Conservation (phyloP, 2,888 invertebrate genomes). For the Polydesmus complanatus region DNA sequence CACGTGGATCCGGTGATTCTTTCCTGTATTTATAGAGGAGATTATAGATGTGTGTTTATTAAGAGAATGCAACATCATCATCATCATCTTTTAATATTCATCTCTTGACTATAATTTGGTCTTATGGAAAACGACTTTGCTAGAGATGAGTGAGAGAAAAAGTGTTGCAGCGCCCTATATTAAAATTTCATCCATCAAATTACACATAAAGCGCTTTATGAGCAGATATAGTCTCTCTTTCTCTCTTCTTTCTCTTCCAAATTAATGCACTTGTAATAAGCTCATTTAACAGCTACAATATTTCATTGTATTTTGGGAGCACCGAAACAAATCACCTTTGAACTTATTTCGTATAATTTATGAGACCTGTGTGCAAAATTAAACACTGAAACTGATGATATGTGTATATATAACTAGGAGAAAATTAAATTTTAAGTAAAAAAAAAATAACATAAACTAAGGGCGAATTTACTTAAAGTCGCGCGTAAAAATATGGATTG, state of each 20-base stretch:
- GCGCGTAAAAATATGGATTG: too few species aligned
- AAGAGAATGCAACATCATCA: neutral
- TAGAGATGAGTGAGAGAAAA: neutral
- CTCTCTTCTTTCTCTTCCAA: neutral
- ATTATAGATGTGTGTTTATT: neutral
- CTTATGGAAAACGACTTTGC: neutral
- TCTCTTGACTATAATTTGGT: neutral
- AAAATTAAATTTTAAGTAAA: neutral
- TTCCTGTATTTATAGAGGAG: neutral
- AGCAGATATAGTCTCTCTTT: neutral
- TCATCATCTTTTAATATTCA: neutral
- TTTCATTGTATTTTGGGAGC: neutral
- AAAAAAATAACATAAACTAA: neutral
- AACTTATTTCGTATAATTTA: neutral
- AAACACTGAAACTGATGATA: neutral
- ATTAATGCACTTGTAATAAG: neutral
- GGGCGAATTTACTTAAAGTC: neutral
- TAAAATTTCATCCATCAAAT: neutral
- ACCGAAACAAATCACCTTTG: neutral
- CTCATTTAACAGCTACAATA: neutral
- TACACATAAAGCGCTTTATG: neutral
- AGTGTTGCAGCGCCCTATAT: neutral
- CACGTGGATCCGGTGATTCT: neutral
- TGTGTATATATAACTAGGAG: neutral
- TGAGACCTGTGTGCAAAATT: neutral